A percentile compares a stretch with the other conserved stretches of the same genome.
These are phyloP conservation scores for Gnatocerus cornutus DNA, from an alignment of 2,888 invertebrate genomes.

Conservation along the genomic window DNA sequence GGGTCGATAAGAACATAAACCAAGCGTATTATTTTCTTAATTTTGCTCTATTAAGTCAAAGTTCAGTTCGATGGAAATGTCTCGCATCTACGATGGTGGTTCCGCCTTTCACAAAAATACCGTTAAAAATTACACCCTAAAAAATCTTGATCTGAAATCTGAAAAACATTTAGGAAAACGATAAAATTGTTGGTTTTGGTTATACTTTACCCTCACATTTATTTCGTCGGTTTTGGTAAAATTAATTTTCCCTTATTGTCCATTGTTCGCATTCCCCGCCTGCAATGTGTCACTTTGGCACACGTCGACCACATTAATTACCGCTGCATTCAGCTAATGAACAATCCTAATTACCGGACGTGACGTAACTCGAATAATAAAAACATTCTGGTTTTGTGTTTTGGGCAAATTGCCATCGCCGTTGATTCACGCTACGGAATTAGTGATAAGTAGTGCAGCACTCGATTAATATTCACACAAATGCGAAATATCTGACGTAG, in stretches of 20 bases:
- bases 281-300: conserved; percentile 17
- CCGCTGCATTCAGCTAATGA: conserved; percentile 68
- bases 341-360: conserved; percentile 68
- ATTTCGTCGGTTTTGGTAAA: too few species aligned
- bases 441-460: conserved; percentile 59
- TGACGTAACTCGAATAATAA: conserved; percentile 64
- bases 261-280: neutral
- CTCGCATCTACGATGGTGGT: too few species aligned
- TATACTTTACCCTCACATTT: too few species aligned
- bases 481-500: conserved; percentile 28
- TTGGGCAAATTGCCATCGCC: conserved; percentile 57
- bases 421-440: conserved; percentile 57
- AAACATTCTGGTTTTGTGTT: conserved; percentile 58
- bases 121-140: too few species aligned
- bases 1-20: neutral
- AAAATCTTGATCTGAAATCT: too few species aligned
- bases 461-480: conserved; percentile 43
- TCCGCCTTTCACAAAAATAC: too few species aligned
- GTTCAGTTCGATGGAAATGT: too few species aligned
- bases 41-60: neutral
- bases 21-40: conserved; percentile 2
- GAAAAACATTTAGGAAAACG: too few species aligned
- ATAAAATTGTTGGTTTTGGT: too few species aligned
- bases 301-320: conserved; percentile 61
- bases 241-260: too few species aligned